These are phyloP conservation scores for Lepeophtheirus nordmannii DNA, from an alignment of 2,888 invertebrate genomes.

Conservation along the genomic window DNA sequence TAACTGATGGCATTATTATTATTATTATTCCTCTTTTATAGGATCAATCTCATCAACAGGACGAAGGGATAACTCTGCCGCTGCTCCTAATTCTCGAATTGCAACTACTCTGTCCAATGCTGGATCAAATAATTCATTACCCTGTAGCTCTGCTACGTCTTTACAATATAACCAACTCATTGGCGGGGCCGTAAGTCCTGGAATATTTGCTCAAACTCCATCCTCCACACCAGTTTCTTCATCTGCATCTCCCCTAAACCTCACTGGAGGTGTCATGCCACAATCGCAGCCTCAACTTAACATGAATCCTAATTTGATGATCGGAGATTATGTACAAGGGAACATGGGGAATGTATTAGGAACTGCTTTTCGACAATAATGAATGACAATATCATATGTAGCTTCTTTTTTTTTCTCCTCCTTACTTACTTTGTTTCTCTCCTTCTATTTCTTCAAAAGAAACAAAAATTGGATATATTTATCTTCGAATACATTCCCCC, in stretches of 20 bases:
- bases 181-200: conserved; percentile 54
- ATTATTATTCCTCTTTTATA: too few relatives aligned
- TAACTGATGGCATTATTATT: too few relatives aligned
- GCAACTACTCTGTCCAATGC: not conserved
- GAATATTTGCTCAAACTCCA: conserved; percentile 41
- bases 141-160: conserved; percentile 42
- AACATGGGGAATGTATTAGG: conserved; percentile 5
- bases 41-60: conserved; percentile 49
- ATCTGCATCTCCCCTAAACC: not conserved
- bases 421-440: too few relatives aligned
- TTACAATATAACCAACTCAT: conserved; percentile 47
- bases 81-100: not conserved
- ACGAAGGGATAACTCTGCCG: conserved; percentile 34
- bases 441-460: not conserved
- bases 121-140: not conserved
- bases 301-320: conserved; percentile 58
- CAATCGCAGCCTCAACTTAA: not conserved
- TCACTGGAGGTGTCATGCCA: not conserved
- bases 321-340: conserved; percentile 49
- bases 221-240: conserved; percentile 8
- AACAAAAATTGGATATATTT: too few relatives aligned
- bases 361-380: not conserved
- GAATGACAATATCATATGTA: not conserved
- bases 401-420: too few relatives aligned
- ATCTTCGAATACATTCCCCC: conserved; percentile 2